Evolutionary conservation across 2,888 invertebrate genomes (phyloP), one percentile per base, ranked within the genome.

Genomic region (Aethes cnicana): DNA sequence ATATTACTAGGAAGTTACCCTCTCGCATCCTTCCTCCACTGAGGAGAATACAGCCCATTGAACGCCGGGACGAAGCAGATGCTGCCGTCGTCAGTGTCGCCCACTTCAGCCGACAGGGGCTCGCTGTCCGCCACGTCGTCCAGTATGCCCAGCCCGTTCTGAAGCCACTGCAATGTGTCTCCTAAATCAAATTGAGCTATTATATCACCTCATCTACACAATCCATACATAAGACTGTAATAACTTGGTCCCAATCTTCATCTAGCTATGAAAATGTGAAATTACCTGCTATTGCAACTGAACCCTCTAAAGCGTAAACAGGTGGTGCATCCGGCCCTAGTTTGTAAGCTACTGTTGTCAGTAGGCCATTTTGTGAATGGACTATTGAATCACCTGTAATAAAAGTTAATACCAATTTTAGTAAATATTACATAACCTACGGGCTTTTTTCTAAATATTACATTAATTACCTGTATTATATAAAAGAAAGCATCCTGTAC

Each of bases 21-120:
- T 74, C 97, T 90, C 0, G 97, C 97, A 81, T 98, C 97, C 69
- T 96, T 94, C 63, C 96, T 94, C 99, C 99, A 99, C 80, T 98
- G 95, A 0, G 99, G 99, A 50, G 98, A 97, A 81, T 97, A 98
- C 4, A 99, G 87, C 0, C 98, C 99, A 58, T 97, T 96, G 85
- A 99, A 98, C 4, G 98, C 98, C n/a, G 98, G 98, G 6, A 99
- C 98, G 84, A 99, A 98, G 77, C 95, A 96, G 59, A 98, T 95
- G 64, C 95, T 97, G 26, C 95, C 95, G 30, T 90, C 90, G 16
- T 90, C 91, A 3, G 70, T 69, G 21, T 85, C 84, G 42, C 56
- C 63, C 3, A 80, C 82, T 36, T 77, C 71, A 2, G 70, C 66
- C 2, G 81, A 84, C 14, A 74, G 62, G 0, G 86, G 91, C 77